Conservation (phyloP, 2,113 vertebrate genomes). For the Leptosomus discolor region DNA sequence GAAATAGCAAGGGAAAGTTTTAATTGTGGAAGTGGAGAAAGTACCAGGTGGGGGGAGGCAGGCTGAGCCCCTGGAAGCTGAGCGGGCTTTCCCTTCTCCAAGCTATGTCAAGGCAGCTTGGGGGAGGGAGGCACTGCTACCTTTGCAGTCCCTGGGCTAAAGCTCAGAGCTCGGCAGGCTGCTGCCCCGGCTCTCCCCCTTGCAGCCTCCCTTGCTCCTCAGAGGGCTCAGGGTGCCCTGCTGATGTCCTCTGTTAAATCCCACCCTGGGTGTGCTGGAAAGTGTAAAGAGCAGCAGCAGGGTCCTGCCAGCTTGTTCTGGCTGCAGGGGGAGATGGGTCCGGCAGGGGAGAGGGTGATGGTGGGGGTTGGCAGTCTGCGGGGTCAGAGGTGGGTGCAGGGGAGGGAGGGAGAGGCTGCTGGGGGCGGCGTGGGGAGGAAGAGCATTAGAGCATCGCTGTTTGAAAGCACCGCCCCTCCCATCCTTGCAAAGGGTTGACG, state of each 20-base stretch:
- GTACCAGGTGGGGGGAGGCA: not conserved
- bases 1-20: not conserved
- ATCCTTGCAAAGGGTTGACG: not conserved
- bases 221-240: not conserved
- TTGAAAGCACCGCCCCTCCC: not conserved
- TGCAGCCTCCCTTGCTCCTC: not conserved
- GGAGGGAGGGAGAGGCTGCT: not conserved
- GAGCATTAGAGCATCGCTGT: not conserved
- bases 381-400: not conserved
- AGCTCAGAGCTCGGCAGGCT: not conserved
- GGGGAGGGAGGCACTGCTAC: not conserved
- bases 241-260: not conserved
- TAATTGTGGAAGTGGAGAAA: not conserved
- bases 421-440: not conserved
- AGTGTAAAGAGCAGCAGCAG: not conserved
- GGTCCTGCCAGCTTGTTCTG: not conserved
- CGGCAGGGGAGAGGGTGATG: not conserved
- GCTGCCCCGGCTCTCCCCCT: not conserved
- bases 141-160: not conserved
- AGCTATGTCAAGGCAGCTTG: accelerated
- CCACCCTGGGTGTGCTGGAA: not conserved
- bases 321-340: not conserved
- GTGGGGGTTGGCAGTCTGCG: too few species aligned
- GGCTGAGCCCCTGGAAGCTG: not conserved
- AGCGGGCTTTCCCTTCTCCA: not conserved